Base-by-base conservation (phyloP, 2,797 vertebrate species). In the Gastrophryne carolinensis region DNA sequence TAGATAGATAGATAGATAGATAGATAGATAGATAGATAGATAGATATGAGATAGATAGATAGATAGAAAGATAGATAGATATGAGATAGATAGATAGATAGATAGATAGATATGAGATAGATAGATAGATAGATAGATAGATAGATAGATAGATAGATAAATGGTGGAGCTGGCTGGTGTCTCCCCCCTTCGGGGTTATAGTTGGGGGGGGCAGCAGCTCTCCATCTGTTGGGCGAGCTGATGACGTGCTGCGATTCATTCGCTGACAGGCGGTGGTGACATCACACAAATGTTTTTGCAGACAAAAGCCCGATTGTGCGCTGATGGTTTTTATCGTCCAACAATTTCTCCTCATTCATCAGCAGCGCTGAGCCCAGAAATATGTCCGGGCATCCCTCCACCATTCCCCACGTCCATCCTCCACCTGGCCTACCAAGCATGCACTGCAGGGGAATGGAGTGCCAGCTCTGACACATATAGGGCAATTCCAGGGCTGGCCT, bases 261-360 rank as follows among this genome's bases (percentile, higher is more conserved):
- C 39, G 27, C 21, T 50, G 56, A 72, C 58, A 63, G 15, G 44
- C 19, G 19, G 19, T 29, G 35, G 41, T 67, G 41, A 75, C 30
- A 39, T 13, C n/a, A 70, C 35, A 64, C 50, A 78, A 66, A 32
- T 65, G 39, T 2, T 41, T 4, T 4, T 24, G 10, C 26, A 58
- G 21, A 72, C 61, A 78, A 78, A 68, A 56, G 61, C 39, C 29
- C 39, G 27, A 60, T 58, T 78, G 75, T 72, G 24, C 11, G 15
- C 39, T 52, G 50, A 57, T 32, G 54, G 32, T 47, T 66, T 78
- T 72, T 58, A 34, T 35, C 60, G 34, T 53, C 53, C 60, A 78
- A 72, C 57, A 50, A 41, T 63, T 23, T 78, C 61, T 24, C 27
- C 37, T 78, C 75, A 64, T 63, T 78, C 75, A 78, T 30, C 68